Conservation (phyloP, 2,113 vertebrate species). For the Poeciliopsis prolifica region DNA sequence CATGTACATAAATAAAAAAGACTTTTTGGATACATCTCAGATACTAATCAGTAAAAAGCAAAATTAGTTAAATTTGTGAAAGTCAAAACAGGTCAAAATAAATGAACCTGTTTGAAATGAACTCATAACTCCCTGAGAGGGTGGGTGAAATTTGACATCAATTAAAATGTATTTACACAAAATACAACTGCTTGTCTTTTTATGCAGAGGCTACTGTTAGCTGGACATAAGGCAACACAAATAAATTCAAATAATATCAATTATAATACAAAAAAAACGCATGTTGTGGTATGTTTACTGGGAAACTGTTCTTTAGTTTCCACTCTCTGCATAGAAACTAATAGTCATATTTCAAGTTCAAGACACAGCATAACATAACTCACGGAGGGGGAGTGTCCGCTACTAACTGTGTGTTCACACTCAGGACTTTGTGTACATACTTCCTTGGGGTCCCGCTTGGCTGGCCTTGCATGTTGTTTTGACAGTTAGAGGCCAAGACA, state of each 20-base stretch:
- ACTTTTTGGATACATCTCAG: background rate
- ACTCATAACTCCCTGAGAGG: background rate
- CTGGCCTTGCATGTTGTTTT: constrained; percentile 71
- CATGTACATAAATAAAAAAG: too few species aligned
- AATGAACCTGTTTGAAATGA: background rate
- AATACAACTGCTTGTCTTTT: background rate
- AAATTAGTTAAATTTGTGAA: background rate
- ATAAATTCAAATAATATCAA: background rate
- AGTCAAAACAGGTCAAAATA: background rate
- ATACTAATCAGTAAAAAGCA: background rate
- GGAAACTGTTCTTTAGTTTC: background rate
- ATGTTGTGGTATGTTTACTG: constrained; percentile 12
- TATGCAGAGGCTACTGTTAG: background rate
- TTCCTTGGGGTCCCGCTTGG: constrained; percentile 55
- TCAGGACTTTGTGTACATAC: constrained; percentile 34
- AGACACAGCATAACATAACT: constrained; percentile 55
- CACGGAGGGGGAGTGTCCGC: background rate
- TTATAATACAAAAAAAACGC: background rate
- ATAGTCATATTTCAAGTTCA: constrained; percentile 45
- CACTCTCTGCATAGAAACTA: constrained; percentile 9
- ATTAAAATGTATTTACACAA: background rate
- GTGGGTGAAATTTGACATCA: background rate
- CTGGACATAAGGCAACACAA: background rate
- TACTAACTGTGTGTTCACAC: constrained; percentile 12
- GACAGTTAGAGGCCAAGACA: constrained; percentile 63